Evolutionary conservation across 2,113 vertebrate genomes (phyloP).

Genomic region (Phoxinus phoxinus): DNA sequence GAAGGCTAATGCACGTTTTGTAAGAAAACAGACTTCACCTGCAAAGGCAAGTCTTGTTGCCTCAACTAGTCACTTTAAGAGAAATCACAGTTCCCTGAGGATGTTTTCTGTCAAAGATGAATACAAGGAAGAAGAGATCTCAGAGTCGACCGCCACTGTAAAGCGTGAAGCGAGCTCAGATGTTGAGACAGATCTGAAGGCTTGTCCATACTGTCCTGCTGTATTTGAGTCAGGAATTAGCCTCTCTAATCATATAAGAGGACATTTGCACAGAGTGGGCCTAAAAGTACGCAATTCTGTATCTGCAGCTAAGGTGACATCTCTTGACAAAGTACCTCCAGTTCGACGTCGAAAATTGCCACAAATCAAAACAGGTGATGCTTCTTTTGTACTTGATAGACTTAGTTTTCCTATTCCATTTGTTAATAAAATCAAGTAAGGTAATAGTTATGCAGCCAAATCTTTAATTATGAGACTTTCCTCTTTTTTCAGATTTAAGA

Average conservation of each 20-base stretch:
- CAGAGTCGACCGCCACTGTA: slow-evolving; percentile 6
- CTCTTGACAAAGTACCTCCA: slow-evolving; percentile 86
- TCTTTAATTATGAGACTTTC: background rate
- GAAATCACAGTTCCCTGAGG: slow-evolving; percentile 13
- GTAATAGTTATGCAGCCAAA: background rate
- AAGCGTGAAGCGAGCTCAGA: slow-evolving; percentile 35
- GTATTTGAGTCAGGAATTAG: slow-evolving; percentile 92
- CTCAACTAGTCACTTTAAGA: slow-evolving; percentile 18
- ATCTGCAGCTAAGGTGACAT: slow-evolving; percentile 87
- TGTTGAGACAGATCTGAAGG: slow-evolving; percentile 81
- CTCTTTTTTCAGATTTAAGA: background rate
- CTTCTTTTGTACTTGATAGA: background rate
- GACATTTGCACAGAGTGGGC: slow-evolving; percentile 90
- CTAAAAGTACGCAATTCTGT: slow-evolving; percentile 89
- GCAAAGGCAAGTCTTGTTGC: slow-evolving; percentile 58
- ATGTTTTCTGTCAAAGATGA: slow-evolving; percentile 55
- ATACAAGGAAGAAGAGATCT: slow-evolving; percentile 57
- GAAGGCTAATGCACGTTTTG: slow-evolving; percentile 55
- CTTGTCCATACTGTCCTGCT: slow-evolving; percentile 91
- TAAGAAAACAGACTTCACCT: slow-evolving; percentile 60
- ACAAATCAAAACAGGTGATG: slow-evolving; percentile 47
- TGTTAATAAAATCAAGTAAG: background rate
- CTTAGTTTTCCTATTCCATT: background rate
- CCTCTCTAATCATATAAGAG: slow-evolving; percentile 92
- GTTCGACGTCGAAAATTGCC: slow-evolving; percentile 76